phyloP scores from a whole-genome alignment of 1,140 invertebrate genomes.

The Sitobion miscanthi region DNA sequence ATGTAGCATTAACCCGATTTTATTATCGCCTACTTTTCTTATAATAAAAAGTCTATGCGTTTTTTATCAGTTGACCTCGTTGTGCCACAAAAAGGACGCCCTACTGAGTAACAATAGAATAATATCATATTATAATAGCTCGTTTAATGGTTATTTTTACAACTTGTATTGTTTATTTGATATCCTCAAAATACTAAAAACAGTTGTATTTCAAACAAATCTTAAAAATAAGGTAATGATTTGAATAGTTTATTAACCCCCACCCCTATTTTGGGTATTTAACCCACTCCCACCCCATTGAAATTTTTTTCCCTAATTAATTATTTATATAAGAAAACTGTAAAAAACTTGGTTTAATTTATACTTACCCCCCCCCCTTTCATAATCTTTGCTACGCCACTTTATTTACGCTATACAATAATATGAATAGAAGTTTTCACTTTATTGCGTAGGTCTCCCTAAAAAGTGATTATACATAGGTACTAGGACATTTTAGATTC shows the following conservation, averaged over 20 bases:
- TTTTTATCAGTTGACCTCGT: conserved; percentile 39
- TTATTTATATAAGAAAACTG: too few relatives aligned
- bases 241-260: neutral
- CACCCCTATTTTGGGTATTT: too few relatives aligned
- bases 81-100: neutral
- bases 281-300: too few relatives aligned
- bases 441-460: neutral
- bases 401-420: too few relatives aligned
- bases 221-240: neutral
- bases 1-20: conserved; percentile 48
- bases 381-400: too few relatives aligned
- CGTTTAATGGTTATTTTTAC: neutral
- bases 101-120: neutral
- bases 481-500: neutral
- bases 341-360: too few relatives aligned
- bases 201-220: neutral
- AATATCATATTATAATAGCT: neutral
- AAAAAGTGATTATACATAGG: neutral
- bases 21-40: conserved; percentile 37
- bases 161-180: neutral
- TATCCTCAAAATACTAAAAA: neutral
- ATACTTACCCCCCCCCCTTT: too few relatives aligned
- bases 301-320: too few relatives aligned
- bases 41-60: neutral
- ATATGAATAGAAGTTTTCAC: too few relatives aligned